These are phyloP conservation scores for Mormoops blainvillei DNA, from an alignment of 2,113 vertebrate genomes.

Conservation along the genomic window DNA sequence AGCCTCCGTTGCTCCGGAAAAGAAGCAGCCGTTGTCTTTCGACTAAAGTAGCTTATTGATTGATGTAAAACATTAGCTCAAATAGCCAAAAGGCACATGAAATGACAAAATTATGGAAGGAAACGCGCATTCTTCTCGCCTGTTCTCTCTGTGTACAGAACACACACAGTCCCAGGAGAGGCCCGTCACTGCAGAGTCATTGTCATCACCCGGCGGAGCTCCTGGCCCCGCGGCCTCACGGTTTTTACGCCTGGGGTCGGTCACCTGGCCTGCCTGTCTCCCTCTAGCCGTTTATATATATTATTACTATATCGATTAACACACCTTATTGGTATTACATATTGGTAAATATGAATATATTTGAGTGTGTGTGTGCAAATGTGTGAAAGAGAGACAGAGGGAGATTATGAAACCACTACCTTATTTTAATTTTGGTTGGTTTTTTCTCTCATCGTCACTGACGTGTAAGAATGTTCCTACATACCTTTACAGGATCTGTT, in stretches of 20 bases:
- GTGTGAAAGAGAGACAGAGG: not conserved
- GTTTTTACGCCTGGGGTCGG: not conserved
- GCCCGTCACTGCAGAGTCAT: fast-evolving
- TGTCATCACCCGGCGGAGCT: too few relatives aligned
- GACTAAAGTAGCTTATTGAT: not conserved
- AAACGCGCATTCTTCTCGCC: not conserved
- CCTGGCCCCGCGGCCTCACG: fast-evolving
- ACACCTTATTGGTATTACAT: not conserved
- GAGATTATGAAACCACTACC: not conserved
- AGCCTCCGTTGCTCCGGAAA: not conserved
- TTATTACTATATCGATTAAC: not conserved
- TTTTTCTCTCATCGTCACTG: not conserved
- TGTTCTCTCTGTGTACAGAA: not conserved
- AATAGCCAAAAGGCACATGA: not conserved
- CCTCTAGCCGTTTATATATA: not conserved
- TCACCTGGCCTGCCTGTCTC: not conserved
- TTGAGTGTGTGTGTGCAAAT: not conserved
- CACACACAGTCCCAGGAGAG: fast-evolving
- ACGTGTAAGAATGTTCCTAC: not conserved
- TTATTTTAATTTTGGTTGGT: not conserved
- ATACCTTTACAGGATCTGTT: not conserved
- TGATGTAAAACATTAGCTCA: not conserved
- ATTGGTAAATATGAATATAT: not conserved
- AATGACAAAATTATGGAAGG: not conserved
- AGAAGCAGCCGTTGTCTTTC: not conserved